Evolutionary conservation across 2,888 invertebrate species (phyloP), one percentile per base, ranked within the genome.

Genomic region (Kuschelorhynchus macadamiae): DNA sequence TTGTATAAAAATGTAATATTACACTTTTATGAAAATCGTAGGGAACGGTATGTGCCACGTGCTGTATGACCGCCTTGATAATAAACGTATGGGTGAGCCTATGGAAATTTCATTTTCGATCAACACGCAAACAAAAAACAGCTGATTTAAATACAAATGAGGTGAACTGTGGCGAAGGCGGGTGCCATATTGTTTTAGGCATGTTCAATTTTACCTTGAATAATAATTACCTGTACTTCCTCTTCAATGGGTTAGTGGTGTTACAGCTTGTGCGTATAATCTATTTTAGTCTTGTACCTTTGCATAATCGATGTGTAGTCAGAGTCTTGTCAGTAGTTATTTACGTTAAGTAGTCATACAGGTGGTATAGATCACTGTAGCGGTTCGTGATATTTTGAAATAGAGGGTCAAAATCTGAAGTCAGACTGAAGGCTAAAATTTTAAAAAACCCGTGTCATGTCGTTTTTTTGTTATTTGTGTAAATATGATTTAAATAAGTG

Each of bases 201-300:
- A 36, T 39, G 59, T 41, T 9, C 21, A 30, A 78, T 77, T 77
- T 80, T 76, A 80, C 81, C 81, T 81, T 81, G 81, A 81, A 81
- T 81, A 78, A 78, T 79, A 81, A 81, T 80, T 78, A 80, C 80
- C 79, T 78, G 77, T 79, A 81, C 80, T 81, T 81, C 79, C 79
- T 80, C 80, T 77, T 75, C 72, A 55, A 56, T 56, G 33, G 60
- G 47, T 60, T 49, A 36, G 60, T 49, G 32, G 60, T 30, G 30
- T n/a, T 39, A 17, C 36, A 36, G 1, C 7, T n/a, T n/a, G 11
- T 14, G 42, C 41, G 60, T 50, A 60, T 60, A 33, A 50, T 41
- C 39, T 60, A 21, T 47, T n/a, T n/a, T n/a, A n/a, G n/a, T n/a
- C n/a, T 50, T 21, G 50, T 33, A 16, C 36, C 36, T 60, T 60